Evolutionary conservation across 2,888 invertebrate genomes (phyloP), one percentile per base, ranked within the genome.

Genomic region (Autographa gamma): DNA sequence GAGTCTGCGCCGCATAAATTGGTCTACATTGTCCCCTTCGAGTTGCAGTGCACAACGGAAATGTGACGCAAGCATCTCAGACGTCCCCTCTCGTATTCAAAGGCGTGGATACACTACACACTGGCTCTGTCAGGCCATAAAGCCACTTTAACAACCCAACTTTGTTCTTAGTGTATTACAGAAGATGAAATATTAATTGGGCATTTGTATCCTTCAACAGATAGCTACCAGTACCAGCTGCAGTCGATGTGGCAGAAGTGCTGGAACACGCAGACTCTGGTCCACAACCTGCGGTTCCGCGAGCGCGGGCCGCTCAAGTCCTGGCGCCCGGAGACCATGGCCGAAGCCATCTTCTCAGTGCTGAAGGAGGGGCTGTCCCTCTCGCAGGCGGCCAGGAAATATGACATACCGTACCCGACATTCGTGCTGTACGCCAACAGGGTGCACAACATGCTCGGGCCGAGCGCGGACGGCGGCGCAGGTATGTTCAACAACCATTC

Each of bases 221-320:
- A 98, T 96, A 98, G 98, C 96, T 98, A 98, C 96, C 98, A 98
- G 94, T 98, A 98, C 94, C 98, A 98, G 94, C 96, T 98, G 92
- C 98, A 98, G 94, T 98, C 98, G 71, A 98, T 98, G 97, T 98
- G 98, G 98, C 98, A 98, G 94, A 98, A 98, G 93, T 98, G 98
- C 93, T 98, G 98, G 98, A 98, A 98, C 93, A 98, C 98, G 83
- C 98, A 98, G 93, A 98, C 98, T 88, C 96, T 98, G 88, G 98
- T 98, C 84, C 98, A 98, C 95, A 98, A 98, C 92, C 95, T 98
- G 89, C 97, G 98, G 85, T 98, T 98, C 96, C 97, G 98, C 62
- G 98, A 98, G 94, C 97, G 98, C 71, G 98, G 98, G 3, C 98
- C 98, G 0, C 96, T 98, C 74, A 98, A 98, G 92, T 98, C 98